Evolutionary conservation across 30 jellyfish, hydroid and myxozoan species (phyloP), one percentile per base, ranked within the genome.

Genomic region (Cassiopea xamachana): DNA sequence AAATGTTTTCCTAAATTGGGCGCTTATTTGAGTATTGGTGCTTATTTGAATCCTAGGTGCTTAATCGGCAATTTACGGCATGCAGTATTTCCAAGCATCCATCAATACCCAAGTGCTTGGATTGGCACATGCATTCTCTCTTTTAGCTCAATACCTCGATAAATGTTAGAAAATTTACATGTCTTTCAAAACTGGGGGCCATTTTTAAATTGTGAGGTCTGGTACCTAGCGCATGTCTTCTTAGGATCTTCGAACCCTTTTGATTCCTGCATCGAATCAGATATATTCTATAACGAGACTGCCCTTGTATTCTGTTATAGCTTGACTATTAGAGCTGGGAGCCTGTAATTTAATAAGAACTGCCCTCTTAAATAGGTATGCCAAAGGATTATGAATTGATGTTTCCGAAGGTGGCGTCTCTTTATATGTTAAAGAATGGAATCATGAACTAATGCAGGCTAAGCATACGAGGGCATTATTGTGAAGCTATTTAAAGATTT

Each of bases 381-480:
- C 64, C 64, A 55, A 55, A 6, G 64, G 64, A 55, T 55, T 55
- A 55, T 55, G 74, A 13, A 64, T 64, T 64, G 74, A 64, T 64
- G 74, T 64, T 64, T 64, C 74, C 74, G 19, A 64, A 64, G 74
- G 27, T 64, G 74, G 43, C 74, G 74, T 13, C 74, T 64, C 43
- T 64, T 17, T 64, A 64, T 13, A 5, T 2, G 74, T 5, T 17
- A 64, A 2, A 64, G 8, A 64, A 64, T 64, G 15, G 15, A 17
- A 17, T 7, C 43, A 17, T 5, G 74, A 17, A 14, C 15, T 64
- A 64, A 55, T 17, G 74, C 74, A 14, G 15, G 74, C 74, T 64
- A 64, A 64, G 0, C 74, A 14, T 64, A 14, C 43, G 43, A 64
- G 2, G 15, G 74, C 6, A 64, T 64, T 9, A 64, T 64, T 64